Evolutionary conservation across 2,113 vertebrate genomes (phyloP), one percentile per base, ranked within the genome.

Genomic region (Sturnus vulgaris): DNA sequence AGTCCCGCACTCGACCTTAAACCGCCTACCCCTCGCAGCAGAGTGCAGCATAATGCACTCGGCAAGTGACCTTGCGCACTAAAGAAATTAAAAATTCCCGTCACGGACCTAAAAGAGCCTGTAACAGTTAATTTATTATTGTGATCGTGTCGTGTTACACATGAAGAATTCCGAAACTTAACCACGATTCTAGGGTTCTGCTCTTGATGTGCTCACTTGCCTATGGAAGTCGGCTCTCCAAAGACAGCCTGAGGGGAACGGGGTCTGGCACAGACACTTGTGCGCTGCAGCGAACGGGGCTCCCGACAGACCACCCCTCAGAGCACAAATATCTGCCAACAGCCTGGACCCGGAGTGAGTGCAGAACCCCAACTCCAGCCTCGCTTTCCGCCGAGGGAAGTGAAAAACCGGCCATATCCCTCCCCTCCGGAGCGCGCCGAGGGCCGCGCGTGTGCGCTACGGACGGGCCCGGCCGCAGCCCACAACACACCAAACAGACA

Each of bases 331-430:
- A 17, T 4, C 17, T 2, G 53, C 8, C 40, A 25, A 4, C 66
- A n/a, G 7, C 31, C 12, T 4, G 21, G 5, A 12, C 7, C 15
- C 11, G 7, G 22, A 12, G n/a, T 0, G 17, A 56, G 5, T 5
- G 30, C 17, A 4, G 10, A 28, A 20, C 25, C 0, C 8, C 9
- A 25, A 5, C 2, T 2, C 1, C 19, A 2, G 11, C 27, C 35
- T 3, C 15, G 4, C 15, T 8, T 4, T 4, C 7, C 40, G 15
- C n/a, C 10, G 25, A 3, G 16, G 24, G 3, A 56, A 37, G 21
- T 0, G 15, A 5, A 37, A 23, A 1, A 35, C 1, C 19, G 3
- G 22, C 31, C 66, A 70, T 8, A 6, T 8, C 42, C 42, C 8
- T 30, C 42, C 44, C 44, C 50, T 28, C 52, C 22, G 28, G 7